Conservation (phyloP, 2,113 vertebrate species). For the Rattus norvegicus region GRCr8 NC_086026.1:122851001-122851500, state of each 20-base stretch:
- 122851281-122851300: background rate
- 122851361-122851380: background rate
- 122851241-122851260: too few species aligned
- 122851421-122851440: background rate
- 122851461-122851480: background rate
- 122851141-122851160: too few species aligned
- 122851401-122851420: background rate
- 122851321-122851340: background rate
- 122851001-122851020: too few species aligned
- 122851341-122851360: background rate
- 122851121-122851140: too few species aligned
- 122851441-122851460: background rate
- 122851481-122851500: background rate
- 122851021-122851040: background rate
- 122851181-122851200: too few species aligned
- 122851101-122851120: too few species aligned
- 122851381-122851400: background rate
- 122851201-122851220: too few species aligned
- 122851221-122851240: too few species aligned
- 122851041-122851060: background rate
- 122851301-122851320: background rate
- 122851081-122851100: background rate
- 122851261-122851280: too few species aligned
- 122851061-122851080: background rate
- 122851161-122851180: too few species aligned